Conservation (phyloP, 1,140 invertebrate genomes). For the Hormaphis cornu region DNA sequence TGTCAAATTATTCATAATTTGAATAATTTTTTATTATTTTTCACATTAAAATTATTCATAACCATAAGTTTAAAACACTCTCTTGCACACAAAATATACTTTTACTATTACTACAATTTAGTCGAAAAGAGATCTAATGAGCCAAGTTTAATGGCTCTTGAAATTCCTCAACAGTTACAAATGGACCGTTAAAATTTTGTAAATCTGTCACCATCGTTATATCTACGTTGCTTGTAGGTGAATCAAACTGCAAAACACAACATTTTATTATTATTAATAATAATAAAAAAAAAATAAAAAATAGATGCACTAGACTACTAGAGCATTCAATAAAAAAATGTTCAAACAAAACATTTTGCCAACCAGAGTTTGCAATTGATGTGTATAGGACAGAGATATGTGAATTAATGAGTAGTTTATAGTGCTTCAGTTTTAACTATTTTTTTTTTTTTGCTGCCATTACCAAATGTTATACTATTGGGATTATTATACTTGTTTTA, state of each 20-base stretch:
- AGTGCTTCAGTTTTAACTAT: too few relatives aligned
- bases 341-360: background rate
- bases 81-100: background rate
- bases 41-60: too few relatives aligned
- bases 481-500: too few relatives aligned
- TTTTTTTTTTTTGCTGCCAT: too few relatives aligned
- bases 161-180: conserved; percentile 6
- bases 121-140: conserved; percentile 6
- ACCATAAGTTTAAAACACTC: background rate
- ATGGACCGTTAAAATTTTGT: conserved; percentile 18
- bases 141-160: conserved; percentile 20
- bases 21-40: too few relatives aligned
- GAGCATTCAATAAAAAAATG: background rate
- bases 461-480: too few relatives aligned
- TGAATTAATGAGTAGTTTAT: too few relatives aligned
- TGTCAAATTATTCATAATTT: background rate
- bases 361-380: too few relatives aligned
- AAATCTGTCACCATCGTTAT: conserved; percentile 18
- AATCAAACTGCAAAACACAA: conserved; percentile 8
- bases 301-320: background rate
- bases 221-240: background rate
- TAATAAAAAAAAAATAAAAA: background rate
- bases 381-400: too few relatives aligned
- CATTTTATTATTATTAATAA: background rate
- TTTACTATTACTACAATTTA: too few relatives aligned